A percentile compares a stretch with the other conserved stretches of the same genome.
phyloP scores from a whole-genome alignment of 2,797 vertebrate species.

The Melanitta fusca region DNA sequence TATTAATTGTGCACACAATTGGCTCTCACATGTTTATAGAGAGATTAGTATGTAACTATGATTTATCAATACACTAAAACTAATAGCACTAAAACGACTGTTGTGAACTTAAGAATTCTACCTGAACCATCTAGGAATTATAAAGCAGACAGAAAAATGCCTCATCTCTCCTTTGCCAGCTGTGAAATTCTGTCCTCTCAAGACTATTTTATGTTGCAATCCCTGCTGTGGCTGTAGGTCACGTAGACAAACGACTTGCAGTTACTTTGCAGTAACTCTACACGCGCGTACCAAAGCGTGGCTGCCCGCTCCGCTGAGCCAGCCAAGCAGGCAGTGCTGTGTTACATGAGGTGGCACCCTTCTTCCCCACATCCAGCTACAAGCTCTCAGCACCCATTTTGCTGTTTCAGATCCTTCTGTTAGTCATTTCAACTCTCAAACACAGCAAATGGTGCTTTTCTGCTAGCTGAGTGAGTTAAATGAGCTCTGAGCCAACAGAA shows the following conservation, averaged over 20 bases:
- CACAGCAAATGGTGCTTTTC: not conserved
- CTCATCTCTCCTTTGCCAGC: not conserved
- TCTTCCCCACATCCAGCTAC: not conserved
- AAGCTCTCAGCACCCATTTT: not conserved
- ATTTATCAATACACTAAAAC: not conserved
- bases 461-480: not conserved
- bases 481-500: not conserved
- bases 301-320: not conserved
- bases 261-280: not conserved
- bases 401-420: not conserved
- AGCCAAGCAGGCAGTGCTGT: not conserved
- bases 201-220: not conserved
- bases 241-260: fast-evolving
- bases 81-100: not conserved
- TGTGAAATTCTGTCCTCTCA: not conserved
- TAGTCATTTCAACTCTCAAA: not conserved
- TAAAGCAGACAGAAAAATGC: not conserved
- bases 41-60: not conserved
- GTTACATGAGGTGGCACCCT: not conserved
- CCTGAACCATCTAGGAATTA: not conserved
- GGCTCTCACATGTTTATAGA: not conserved
- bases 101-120: not conserved
- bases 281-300: fast-evolving
- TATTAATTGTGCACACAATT: not conserved
- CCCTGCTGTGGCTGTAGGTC: not conserved